Evolutionary conservation across 1,140 invertebrate genomes (phyloP), one percentile per base, ranked within the genome.

Genomic region (Bombus terrestris): DNA sequence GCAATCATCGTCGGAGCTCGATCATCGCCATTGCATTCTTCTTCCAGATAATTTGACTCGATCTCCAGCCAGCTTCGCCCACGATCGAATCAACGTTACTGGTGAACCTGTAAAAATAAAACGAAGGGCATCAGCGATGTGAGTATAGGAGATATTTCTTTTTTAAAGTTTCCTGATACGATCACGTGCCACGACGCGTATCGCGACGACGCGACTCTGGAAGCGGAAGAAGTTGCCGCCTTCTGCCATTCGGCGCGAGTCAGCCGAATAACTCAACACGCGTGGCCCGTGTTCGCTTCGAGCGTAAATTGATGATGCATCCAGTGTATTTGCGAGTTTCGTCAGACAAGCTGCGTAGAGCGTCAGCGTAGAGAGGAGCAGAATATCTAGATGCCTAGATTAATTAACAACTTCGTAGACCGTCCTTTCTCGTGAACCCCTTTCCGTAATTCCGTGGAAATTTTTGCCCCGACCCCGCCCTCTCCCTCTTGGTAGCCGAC

Each of bases 361-460:
- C 8, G 6, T 3, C 18, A 22, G 35, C 32, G 32, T 32, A 32
- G 25, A 41, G 59, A 62, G 59, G 28, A n/a, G 28, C 69, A 25
- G 37, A 32, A 41, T 47, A 81, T 68, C 88, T 86, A 89, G 88
- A 86, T 73, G 79, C 83, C 89, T 90, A 90, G 86, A 90, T 90
- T 90, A 90, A 90, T 90, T 90, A 90, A 90, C 89, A 86, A 88
- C 86, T 90, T 88, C 76, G 74, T 85, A 86, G 82, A 83, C 39
- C 75, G 82, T 87, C 86, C 71, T 82, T 80, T 82, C 86, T 81
- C 81, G 82, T 43, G 78, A 79, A 81, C 86, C 89, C 83, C 75
- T 88, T 90, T 68, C 68, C 86, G 89, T 81, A 87, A 90, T 90
- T 90, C 81, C 81, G 83, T 69, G 78, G 81, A 90, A 90, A 90